phyloP scores from a whole-genome alignment of 2,113 vertebrate species.

The Hippocampus barbouri region DNA sequence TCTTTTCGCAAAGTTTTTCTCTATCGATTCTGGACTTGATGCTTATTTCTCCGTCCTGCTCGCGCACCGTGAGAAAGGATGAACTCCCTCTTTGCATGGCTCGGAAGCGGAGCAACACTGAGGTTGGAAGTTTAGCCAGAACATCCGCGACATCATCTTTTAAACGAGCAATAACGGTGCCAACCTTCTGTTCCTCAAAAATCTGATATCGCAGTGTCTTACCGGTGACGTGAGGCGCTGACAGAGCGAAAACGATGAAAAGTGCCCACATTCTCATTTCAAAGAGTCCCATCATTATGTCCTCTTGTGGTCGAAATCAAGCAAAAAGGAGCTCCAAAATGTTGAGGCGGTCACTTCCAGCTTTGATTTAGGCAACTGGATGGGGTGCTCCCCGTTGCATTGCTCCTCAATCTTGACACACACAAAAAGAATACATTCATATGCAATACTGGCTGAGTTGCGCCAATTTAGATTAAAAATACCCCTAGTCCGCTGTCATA shows the following conservation, averaged over 20 bases:
- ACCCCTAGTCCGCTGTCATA: not conserved
- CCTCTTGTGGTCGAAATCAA: constrained; percentile 15
- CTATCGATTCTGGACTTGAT: constrained; percentile 90
- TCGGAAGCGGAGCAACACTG: constrained; percentile 84
- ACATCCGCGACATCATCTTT: constrained; percentile 88
- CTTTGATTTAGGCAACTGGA: constrained; percentile 35
- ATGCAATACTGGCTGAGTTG: constrained; percentile 17
- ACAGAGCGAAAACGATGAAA: constrained; percentile 60
- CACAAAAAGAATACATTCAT: constrained; percentile 2
- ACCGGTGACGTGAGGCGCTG: constrained; percentile 59
- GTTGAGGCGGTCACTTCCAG: constrained; percentile 15
- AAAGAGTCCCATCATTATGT: constrained; percentile 36
- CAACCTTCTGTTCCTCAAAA: constrained; percentile 90
- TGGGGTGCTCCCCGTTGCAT: constrained; percentile 37
- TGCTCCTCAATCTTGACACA: constrained; percentile 17
- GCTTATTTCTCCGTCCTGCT: constrained; percentile 92
- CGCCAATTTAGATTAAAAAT: constrained; percentile 27
- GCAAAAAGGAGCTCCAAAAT: constrained; percentile 20
- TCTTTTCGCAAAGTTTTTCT: constrained; percentile 94
- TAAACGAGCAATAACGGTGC: constrained; percentile 85
- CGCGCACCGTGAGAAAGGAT: constrained; percentile 81
- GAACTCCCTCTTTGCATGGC: constrained; percentile 87
- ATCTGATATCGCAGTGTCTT: constrained; percentile 91
- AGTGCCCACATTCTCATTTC: constrained; percentile 57
- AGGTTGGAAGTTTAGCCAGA: constrained; percentile 82